phyloP scores from a whole-genome alignment of 2,797 vertebrate genomes.

The Microctenopoma stevenorrisi region DNA sequence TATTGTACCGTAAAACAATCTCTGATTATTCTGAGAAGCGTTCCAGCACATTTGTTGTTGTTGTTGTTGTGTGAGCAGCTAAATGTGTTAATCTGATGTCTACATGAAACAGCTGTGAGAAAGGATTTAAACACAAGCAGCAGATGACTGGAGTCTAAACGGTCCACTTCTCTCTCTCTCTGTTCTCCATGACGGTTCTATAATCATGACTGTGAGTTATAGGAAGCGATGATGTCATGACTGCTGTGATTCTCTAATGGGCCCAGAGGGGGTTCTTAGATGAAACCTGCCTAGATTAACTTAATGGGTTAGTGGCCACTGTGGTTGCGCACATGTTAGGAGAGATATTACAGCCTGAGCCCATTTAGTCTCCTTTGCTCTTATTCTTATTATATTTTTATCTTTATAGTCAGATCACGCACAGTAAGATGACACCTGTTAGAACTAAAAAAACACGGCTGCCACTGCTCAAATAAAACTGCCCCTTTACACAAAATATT shows the following conservation, averaged over 20 bases:
- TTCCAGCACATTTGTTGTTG: conserved; percentile 37
- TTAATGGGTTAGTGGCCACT: conserved; percentile 66
- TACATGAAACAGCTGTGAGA: not conserved
- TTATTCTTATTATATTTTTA: conserved; percentile 4
- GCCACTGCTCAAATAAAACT: conserved; percentile 1
- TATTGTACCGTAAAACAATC: conserved; percentile 44
- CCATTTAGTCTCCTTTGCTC: not conserved
- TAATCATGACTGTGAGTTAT: not conserved
- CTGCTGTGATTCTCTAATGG: conserved; percentile 65
- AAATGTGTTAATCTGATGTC: not conserved
- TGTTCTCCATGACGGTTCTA: not conserved
- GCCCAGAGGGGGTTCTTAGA: conserved; percentile 70
- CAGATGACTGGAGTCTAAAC: not conserved
- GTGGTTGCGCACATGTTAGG: conserved; percentile 8
- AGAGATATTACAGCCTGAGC: not conserved
- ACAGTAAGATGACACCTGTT: not conserved
- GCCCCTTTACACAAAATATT: conserved; percentile 24
- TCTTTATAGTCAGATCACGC: not conserved
- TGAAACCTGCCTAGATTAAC: conserved; percentile 46
- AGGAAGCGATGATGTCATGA: conserved; percentile 69
- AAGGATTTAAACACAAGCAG: not conserved
- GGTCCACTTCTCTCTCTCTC: not conserved
- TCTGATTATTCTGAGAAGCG: conserved; percentile 34
- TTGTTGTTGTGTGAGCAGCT: not conserved
- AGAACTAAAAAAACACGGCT: not conserved